Conservation (phyloP, 2,797 vertebrate genomes). For the Tokudaia muenninki region DNA sequence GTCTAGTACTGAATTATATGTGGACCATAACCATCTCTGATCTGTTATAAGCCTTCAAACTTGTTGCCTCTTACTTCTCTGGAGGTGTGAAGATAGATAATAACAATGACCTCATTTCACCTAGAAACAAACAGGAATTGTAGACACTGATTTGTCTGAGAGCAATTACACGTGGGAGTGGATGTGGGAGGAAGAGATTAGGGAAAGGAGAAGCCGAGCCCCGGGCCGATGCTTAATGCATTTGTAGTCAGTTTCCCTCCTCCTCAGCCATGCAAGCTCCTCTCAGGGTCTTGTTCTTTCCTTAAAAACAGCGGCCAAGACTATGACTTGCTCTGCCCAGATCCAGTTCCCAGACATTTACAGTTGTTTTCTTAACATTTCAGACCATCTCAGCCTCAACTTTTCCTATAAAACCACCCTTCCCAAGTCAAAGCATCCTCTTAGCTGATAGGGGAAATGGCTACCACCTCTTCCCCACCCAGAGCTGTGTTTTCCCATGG, state of each 20-base stretch:
- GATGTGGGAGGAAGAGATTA: neutral
- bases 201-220: neutral
- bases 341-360: neutral
- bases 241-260: neutral
- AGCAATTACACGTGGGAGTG: neutral
- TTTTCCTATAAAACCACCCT: neutral
- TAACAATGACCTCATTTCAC: neutral
- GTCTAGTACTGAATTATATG: neutral
- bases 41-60: neutral
- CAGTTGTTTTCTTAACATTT: constrained; percentile 36
- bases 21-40: too few relatives aligned
- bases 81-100: neutral
- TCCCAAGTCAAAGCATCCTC: neutral
- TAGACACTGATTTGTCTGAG: neutral
- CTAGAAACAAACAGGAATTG: constrained; percentile 7
- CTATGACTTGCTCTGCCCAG: neutral
- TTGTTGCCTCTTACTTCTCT: neutral
- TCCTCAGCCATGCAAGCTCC: neutral
- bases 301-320: neutral
- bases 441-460: neutral
- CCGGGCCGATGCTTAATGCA: neutral
- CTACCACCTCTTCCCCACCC: neutral
- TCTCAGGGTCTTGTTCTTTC: neutral
- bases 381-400: neutral
- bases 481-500: neutral